Evolutionary conservation across 2,113 vertebrate genomes (phyloP).

Genomic region (Entomyzon cyanotis): DNA sequence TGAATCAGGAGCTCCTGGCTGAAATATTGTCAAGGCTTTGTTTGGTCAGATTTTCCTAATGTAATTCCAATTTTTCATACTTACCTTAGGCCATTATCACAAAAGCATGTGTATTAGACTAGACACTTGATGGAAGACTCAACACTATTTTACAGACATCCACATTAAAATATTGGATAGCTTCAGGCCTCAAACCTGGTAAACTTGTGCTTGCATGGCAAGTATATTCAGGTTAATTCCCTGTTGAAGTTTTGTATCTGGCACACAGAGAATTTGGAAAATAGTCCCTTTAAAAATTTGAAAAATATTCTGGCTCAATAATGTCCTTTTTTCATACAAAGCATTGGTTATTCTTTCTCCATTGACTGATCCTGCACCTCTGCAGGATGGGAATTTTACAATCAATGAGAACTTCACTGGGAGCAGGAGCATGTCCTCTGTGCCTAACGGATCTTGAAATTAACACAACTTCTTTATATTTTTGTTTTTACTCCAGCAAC

Average conservation of each 20-base stretch:
- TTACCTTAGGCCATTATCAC: neutral
- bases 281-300: neutral
- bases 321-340: neutral
- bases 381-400: neutral
- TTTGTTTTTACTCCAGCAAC: conserved; percentile 18
- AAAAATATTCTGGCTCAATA: neutral
- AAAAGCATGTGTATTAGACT: neutral
- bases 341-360: neutral
- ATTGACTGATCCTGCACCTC: neutral
- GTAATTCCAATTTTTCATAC: neutral
- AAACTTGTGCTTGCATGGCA: neutral
- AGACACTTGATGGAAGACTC: neutral
- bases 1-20: neutral
- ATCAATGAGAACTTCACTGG: neutral
- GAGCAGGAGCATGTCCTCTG: neutral
- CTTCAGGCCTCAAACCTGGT: neutral
- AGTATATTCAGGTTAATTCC: neutral
- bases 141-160: neutral
- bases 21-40: neutral
- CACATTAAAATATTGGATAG: neutral
- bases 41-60: conserved; percentile 29
- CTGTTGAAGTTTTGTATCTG: neutral
- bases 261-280: neutral
- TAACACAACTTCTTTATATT: conserved; percentile 24
- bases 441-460: conserved; percentile 59